Percentiles rank a stretch among this genome's conserved stretches.
phyloP scores from a whole-genome alignment of 2,113 vertebrate species.

The Mesoclemmys tuberculata region DNA sequence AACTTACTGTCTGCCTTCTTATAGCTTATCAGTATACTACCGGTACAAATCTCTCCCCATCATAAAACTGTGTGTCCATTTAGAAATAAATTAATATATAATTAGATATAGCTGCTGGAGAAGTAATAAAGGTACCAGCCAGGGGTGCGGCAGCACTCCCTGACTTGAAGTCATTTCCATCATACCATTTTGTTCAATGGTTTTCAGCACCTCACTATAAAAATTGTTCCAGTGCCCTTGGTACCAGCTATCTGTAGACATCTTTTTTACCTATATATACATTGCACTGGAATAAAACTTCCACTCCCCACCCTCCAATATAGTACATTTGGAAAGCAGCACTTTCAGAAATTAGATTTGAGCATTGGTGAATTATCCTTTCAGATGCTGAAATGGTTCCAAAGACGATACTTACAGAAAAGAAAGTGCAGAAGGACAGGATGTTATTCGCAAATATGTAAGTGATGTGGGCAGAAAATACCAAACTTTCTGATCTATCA shows the following conservation, averaged over 20 bases:
- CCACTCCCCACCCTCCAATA: not conserved
- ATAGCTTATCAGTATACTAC: accelerated
- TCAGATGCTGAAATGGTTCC: not conserved
- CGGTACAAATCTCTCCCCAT: accelerated
- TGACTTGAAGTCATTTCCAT: too few relatives aligned
- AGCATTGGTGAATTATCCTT: too few relatives aligned
- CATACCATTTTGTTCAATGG: too few relatives aligned
- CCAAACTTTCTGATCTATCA: not conserved
- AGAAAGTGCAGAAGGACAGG: not conserved
- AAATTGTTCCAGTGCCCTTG: too few relatives aligned
- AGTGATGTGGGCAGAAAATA: not conserved
- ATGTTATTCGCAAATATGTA: not conserved
- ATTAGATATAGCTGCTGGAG: not conserved
- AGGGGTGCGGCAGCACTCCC: too few relatives aligned
- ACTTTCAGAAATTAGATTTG: not conserved
- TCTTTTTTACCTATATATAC: accelerated
- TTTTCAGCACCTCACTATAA: too few relatives aligned
- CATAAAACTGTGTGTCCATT: not conserved
- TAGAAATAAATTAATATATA: not conserved
- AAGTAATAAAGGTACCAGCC: not conserved
- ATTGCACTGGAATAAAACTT: not conserved
- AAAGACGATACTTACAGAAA: not conserved
- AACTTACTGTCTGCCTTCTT: not conserved
- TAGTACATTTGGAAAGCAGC: not conserved
- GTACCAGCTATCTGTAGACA: not conserved